Base-by-base conservation (phyloP, 2,113 vertebrate species). In the Raphicerus campestris region DNA sequence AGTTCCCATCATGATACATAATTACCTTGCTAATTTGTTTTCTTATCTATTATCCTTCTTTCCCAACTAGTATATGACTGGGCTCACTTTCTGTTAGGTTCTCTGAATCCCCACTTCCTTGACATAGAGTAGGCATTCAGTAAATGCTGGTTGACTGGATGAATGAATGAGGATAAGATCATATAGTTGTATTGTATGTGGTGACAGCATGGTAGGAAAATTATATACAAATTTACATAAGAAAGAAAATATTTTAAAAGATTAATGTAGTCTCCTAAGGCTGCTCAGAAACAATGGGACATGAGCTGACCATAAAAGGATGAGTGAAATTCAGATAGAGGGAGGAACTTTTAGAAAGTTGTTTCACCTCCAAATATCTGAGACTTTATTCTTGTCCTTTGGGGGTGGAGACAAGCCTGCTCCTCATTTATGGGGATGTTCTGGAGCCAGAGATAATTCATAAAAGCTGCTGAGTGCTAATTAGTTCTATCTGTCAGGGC, bases 391-490 rank as follows among this genome's bases (percentile, higher is more conserved):
- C 78, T 95, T 66, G 80, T 97, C 70, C 47, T 85, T 78, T 83
- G 11, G 55, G 90, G 95, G 93, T 0, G 4, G 61, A 97, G 60
- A 73, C 61, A 73, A 94, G 91, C 61, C 63, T 98, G 88, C 87
- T 93, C 96, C 97, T 96, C 97, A 92, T 96, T 97, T 96, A 78
- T 70, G 73, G 90, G 78, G 77, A 92, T 93, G 94, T 88, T 97
- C 98, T 97, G 97, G 93, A 97, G 85, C 78, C 86, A 90, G 96
- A 98, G 98, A 98, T 98, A 98, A 96, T 96, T 89, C 87, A 88
- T 80, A 92, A 94, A 98, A 95, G 90, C 96, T 96, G 47, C 94
- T 30, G 87, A 96, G 97, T 91, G 94, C 94, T 98, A 98, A 97
- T 98, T 98, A 98, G 93, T 86, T 94, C 95, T 98, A 96, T 98